Conservation (phyloP, 2,888 invertebrate species). For the Lepidochitona cinerea region DNA sequence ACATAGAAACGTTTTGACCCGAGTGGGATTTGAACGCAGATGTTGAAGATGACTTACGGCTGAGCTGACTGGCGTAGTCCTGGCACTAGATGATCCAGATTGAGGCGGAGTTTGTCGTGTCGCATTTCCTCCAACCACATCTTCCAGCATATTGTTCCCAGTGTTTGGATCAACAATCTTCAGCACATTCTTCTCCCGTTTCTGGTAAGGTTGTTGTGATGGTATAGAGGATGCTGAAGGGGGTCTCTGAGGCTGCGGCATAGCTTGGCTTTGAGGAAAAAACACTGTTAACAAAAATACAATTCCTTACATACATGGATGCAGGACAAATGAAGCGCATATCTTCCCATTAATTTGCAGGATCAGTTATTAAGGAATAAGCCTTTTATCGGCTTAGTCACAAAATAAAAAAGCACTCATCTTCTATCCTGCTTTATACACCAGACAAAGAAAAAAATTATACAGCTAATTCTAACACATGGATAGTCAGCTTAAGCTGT, state of each 20-base stretch:
- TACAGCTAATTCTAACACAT: no score
- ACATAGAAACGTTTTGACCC: no score
- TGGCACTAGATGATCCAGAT: conserved; percentile 17
- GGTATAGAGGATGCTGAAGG: conserved; percentile 25
- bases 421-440: no score
- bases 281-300: background rate
- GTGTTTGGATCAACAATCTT: conserved; percentile 52
- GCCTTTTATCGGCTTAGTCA: no score
- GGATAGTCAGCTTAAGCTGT: no score
- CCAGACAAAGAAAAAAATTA: no score
- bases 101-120: conserved; percentile 19
- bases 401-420: no score
- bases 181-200: conserved; percentile 39
- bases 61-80: conserved; percentile 26
- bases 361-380: no score
- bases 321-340: no score
- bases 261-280: conserved; percentile 15
- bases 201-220: conserved; percentile 21
- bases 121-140: conserved; percentile 17
- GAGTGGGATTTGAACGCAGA: no score
- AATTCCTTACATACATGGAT: no score
- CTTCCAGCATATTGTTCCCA: conserved; percentile 44
- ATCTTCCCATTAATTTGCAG: no score
- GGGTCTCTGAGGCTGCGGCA: conserved; percentile 32
- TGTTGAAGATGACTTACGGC: background rate